Base-by-base conservation (phyloP, 2,888 invertebrate species). In the Leucoptera coffeella region DNA sequence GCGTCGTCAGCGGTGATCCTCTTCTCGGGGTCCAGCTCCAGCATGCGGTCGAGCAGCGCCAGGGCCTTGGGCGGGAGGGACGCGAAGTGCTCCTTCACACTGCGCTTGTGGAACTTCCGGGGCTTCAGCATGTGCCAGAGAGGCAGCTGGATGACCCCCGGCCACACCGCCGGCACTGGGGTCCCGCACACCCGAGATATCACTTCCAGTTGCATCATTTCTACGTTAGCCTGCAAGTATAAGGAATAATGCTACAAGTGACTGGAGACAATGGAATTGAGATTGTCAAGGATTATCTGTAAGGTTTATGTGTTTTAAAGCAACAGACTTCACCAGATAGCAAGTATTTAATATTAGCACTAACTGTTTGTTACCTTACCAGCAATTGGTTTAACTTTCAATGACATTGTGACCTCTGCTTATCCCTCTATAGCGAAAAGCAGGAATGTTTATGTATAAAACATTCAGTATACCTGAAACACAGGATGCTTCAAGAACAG, bases 131-230 rank as follows among this genome's bases (percentile, higher is more conserved):
- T 85, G 51, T 88, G 85, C 78, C 91, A 99, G 3, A 89, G 76
- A 0, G 96, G 96, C 38, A 99, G 73, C 49, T 87, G 85, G 35
- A 93, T 90, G 25, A 99, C 95, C 48, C 86, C 78, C 6, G 97
- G 97, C 97, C 97, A 99, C 20, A 91, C 91, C 22, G 92, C 92
- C 0, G 96, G 95, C 20, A 88, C 84, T 0, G 97, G 96, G 1
- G 95, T 91, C 11, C 97, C 99, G 69, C 99, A 99, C 12, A 91
- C 77, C 31, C 86, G 55, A 0, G 94, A 92, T 45, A 99, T 99
- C 55, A 87, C 80, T 47, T 97, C 96, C 37, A 99, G 59, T 50
- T 96, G 96, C 62, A 85, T 82, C 76, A 92, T 78, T 65, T 99
- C 97, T 28, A 85, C 76, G 52, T 87, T 91, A 1, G 93, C 96